phyloP scores from a whole-genome alignment of 2,113 vertebrate genomes.

The Athene cunicularia region DNA sequence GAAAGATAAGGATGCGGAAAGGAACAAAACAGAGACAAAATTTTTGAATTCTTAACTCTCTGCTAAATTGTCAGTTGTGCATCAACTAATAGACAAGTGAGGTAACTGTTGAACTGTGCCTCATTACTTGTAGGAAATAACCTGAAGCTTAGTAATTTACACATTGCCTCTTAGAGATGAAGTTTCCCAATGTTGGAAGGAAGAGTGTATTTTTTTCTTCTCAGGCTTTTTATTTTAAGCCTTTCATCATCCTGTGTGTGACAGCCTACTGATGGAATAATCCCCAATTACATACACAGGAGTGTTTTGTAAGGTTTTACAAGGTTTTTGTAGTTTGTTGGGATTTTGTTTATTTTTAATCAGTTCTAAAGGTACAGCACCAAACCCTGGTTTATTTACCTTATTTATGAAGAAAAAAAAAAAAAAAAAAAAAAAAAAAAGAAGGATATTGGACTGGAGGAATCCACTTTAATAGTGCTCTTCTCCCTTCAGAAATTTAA shows the following conservation, averaged over 20 bases:
- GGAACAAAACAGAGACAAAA: not conserved
- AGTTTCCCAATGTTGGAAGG: not conserved
- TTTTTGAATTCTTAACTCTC: not conserved
- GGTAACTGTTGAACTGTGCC: not conserved
- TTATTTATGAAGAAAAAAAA: not conserved
- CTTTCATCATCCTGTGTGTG: not conserved
- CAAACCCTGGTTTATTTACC: not conserved
- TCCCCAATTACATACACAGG: not conserved
- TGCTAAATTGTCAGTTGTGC: not conserved
- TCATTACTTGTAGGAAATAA: not conserved
- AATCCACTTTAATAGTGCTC: not conserved
- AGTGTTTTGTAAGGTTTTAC: not conserved
- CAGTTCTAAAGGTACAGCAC: not conserved
- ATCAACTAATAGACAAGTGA: not conserved
- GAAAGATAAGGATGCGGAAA: not conserved
- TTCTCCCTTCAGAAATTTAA: not conserved
- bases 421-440: not conserved
- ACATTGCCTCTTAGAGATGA: not conserved
- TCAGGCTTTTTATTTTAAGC: not conserved
- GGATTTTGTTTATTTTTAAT: not conserved
- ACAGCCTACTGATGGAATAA: not conserved
- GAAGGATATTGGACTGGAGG: not conserved
- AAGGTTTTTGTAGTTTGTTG: too few species aligned
- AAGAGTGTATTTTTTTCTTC: accelerated
- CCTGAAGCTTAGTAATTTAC: not conserved